Conservation (phyloP, 1,140 invertebrate genomes). For the Philaenus spumarius region DNA sequence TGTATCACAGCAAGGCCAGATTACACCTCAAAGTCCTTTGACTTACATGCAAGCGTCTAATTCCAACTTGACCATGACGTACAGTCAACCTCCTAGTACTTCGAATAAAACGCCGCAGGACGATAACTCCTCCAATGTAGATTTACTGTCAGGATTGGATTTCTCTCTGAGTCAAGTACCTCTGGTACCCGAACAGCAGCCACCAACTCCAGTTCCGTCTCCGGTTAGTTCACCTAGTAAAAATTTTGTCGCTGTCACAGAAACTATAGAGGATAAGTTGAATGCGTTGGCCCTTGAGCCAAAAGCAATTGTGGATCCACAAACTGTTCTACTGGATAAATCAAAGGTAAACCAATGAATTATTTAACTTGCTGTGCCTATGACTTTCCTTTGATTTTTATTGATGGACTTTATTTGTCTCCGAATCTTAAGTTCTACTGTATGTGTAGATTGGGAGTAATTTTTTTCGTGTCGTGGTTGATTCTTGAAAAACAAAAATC, state of each 20-base stretch:
- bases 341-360: background rate
- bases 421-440: too few relatives aligned
- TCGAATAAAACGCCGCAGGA: background rate
- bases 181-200: slow-evolving; percentile 51
- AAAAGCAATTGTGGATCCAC: background rate
- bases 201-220: background rate
- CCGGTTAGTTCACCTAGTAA: background rate
- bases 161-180: slow-evolving; percentile 62
- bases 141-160: slow-evolving; percentile 70
- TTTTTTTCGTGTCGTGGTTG: too few relatives aligned
- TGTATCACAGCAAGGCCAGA: slow-evolving; percentile 13
- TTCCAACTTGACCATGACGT: slow-evolving; percentile 15
- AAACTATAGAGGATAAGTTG: background rate
- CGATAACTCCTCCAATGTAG: slow-evolving; percentile 51
- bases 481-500: too few relatives aligned
- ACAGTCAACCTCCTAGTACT: background rate
- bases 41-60: slow-evolving; percentile 31
- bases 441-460: too few relatives aligned
- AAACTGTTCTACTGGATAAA: background rate
- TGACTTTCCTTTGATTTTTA: too few relatives aligned
- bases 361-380: too few relatives aligned
- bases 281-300: background rate
- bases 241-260: too few relatives aligned
- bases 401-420: too few relatives aligned
- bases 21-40: slow-evolving; percentile 19